These are phyloP conservation scores for Drosophila nebulosa DNA, from an alignment of 1,140 invertebrate species.

Conservation along the genomic window DNA sequence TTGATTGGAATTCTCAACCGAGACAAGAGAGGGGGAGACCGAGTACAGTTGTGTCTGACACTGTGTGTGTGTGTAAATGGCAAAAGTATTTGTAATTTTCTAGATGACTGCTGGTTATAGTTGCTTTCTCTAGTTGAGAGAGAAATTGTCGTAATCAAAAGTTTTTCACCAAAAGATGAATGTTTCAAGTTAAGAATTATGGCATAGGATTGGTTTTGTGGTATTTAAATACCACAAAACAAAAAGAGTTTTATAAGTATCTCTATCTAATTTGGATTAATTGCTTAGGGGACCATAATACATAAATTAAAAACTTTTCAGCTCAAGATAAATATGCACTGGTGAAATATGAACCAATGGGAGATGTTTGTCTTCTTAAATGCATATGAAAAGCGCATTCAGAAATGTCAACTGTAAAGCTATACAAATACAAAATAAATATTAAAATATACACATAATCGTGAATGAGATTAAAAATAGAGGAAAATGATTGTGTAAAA, in stretches of 20 bases:
- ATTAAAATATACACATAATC: no score
- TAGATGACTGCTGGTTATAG: conserved; percentile 50
- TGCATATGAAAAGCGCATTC: not conserved
- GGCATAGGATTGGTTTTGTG: conserved; percentile 22
- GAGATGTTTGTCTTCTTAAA: not conserved
- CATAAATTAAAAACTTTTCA: conserved; percentile 7
- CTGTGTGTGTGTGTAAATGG: conserved; percentile 42
- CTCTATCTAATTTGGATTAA: conserved; percentile 36
- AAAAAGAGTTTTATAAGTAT: conserved; percentile 35
- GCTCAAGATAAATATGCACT: not conserved
- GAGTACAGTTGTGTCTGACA: not conserved
- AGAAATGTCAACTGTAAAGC: no score
- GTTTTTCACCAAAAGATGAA: conserved; percentile 54
- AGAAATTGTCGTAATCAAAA: conserved; percentile 74
- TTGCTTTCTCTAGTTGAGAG: conserved; percentile 30
- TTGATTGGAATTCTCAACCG: conserved; percentile 47
- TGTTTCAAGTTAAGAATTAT: conserved; percentile 58
- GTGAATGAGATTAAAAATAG: no score
- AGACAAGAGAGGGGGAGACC: no score
- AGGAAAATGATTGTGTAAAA: no score
- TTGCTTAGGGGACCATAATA: conserved; percentile 17
- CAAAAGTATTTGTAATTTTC: conserved; percentile 76
- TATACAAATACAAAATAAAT: no score
- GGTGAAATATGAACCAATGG: not conserved
- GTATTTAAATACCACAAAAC: not conserved